Conservation (phyloP, 2,888 invertebrate genomes). For the Malthinus flaveolus region DNA sequence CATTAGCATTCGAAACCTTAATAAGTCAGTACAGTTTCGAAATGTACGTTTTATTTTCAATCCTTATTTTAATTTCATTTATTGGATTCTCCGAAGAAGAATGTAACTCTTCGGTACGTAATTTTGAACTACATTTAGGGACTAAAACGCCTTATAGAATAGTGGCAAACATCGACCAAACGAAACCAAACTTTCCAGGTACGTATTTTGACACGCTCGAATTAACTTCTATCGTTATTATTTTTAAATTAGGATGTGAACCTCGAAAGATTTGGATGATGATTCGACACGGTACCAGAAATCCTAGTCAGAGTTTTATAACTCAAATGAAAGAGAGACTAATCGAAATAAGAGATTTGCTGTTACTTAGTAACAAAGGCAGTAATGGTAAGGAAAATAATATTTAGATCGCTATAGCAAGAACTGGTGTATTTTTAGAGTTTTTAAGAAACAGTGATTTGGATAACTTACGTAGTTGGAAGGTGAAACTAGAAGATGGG, state of each 20-base stretch:
- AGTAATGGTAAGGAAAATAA: slow-evolving; percentile 37
- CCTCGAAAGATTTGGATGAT: slow-evolving; percentile 71
- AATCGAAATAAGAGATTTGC: slow-evolving; percentile 58
- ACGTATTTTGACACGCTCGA: slow-evolving; percentile 22
- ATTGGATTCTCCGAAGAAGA: too few species aligned
- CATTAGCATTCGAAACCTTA: too few species aligned
- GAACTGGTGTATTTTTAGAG: not conserved
- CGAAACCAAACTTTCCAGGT: slow-evolving; percentile 64
- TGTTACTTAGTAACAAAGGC: slow-evolving; percentile 57
- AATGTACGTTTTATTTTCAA: too few species aligned
- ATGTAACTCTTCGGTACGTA: not conserved
- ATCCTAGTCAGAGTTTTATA: slow-evolving; percentile 65
- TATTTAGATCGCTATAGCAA: not conserved
- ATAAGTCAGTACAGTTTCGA: too few species aligned
- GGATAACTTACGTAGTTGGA: slow-evolving; percentile 39
- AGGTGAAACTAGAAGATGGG: not conserved
- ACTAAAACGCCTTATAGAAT: slow-evolving; percentile 76
- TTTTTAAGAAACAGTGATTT: slow-evolving; percentile 14
- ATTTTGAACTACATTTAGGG: slow-evolving; percentile 58
- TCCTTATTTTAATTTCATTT: too few species aligned
- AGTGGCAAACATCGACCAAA: slow-evolving; percentile 66
- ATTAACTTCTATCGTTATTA: not conserved
- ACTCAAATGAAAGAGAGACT: slow-evolving; percentile 59
- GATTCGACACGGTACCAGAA: slow-evolving; percentile 76
- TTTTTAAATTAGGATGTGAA: slow-evolving; percentile 38